Base-by-base conservation (phyloP, 2,797 vertebrate species). In the Sebastes steindachneri region DNA sequence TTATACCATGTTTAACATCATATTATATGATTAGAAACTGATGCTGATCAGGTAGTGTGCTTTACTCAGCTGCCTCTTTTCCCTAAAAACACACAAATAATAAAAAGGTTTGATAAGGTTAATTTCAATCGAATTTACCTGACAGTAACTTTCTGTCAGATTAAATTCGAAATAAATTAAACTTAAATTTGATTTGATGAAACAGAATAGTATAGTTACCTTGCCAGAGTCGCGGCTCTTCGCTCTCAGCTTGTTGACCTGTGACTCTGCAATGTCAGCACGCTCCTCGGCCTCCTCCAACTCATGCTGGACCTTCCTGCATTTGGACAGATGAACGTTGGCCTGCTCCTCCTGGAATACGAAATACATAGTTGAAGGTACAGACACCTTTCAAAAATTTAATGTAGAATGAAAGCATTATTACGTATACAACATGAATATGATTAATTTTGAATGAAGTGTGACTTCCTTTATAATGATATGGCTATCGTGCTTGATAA, bases 51-150 rank as follows among this genome's bases (percentile, higher is more conserved):
- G 7, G 3, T 0, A 21, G n/a, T 21, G 7, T 53, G 7, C 53
- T 73, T 90, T 86, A 93, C 60, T 93, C 92, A 28, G 92, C 90
- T 12, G 67, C 37, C 0, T 90, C 89, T 59, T 90, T 88, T 21
- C 73, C 81, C 89, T 90, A 33, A 55, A 64, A 66, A 23, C 8
- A 77, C 4, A 73, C 11, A 68, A 33, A 55, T 11, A 55, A 29
- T 35, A 4, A 51, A 19, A 45, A 3, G 41, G 1, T 69, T 59
- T 26, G 7, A n/a, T 37, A 9, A 21, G 23, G 17, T 58, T 29
- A 1, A 33, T 55, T 67, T 9, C 4, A 14, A 6, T 66, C 5
- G 41, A 17, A 7, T 45, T 48, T 21, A 66, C 57, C n/a, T n/a
- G 2, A 65, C 7, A 28, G 9, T 26, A 9, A 29, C 23, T n/a